Base-by-base conservation (phyloP, 2,888 invertebrate species). In the Melanophora roralis region DNA sequence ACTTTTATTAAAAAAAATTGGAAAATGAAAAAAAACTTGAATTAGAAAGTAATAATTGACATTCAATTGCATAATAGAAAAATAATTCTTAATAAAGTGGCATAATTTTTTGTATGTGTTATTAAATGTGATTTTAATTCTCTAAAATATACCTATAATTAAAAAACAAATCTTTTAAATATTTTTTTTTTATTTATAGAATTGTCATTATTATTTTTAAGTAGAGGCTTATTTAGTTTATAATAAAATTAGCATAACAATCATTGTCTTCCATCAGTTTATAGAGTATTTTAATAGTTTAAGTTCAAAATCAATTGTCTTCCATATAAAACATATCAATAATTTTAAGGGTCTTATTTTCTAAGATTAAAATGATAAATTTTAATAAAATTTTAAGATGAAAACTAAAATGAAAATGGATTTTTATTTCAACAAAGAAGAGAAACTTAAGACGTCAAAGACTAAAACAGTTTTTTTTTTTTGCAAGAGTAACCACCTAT, bases 261-360 rank as follows among this genome's bases (percentile, higher is more conserved):
- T 87, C 88, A 86, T 86, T 88, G 87, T 87, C 87, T 87, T 87
- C 86, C 88, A 84, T 45, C 73, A 80, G 68, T 49, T 64, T 69
- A 47, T 59, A 71, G 55, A 47, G 19, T 4, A 9, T 55, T 60
- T 53, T 32, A 43, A 21, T 69, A 84, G 83, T 85, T 87, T 83
- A 85, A 77, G 82, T 51, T 21, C 43, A 45, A 19, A 45, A 83
- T 83, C 82, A 81, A 78, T 84, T 87, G 88, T 88, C 89, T 88
- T 88, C 89, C 89, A 87, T 86, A 74, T 85, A 84, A 85, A 84
- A 19, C 9, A 45, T 45, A 68, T 79, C 60, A 16, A 65, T 60
- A 23, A 55, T 11, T 7, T 64, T 83, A 83, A 81, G 81, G 65
- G 69, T 59, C 75, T 85, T 85, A 85, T 68, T 76, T 71, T 32